Evolutionary conservation across 2,113 vertebrate genomes (phyloP).

Genomic region (Chaetops frenatus): DNA sequence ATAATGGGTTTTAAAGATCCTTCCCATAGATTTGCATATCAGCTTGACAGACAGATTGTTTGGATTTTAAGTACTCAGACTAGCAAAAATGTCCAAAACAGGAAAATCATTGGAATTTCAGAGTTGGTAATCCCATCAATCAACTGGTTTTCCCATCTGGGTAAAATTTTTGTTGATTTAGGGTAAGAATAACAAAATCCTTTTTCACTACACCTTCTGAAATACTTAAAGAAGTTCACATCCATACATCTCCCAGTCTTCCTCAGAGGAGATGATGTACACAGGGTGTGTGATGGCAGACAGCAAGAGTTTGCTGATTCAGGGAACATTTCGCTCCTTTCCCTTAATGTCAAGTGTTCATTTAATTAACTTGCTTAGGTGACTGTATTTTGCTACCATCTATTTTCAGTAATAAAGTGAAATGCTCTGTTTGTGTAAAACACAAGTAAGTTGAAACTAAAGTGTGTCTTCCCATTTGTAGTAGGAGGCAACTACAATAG

Average conservation of each 20-base stretch:
- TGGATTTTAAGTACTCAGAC: neutral
- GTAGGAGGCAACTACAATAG: neutral
- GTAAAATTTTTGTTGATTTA: neutral
- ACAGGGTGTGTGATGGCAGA: neutral
- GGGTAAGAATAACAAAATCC: neutral
- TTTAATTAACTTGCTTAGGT: neutral
- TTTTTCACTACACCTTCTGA: neutral
- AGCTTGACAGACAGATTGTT: neutral
- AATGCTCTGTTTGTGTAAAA: neutral
- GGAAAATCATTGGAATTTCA: neutral
- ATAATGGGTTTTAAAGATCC: neutral
- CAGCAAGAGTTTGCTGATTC: neutral
- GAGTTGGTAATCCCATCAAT: neutral
- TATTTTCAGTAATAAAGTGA: neutral
- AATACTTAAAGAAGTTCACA: neutral
- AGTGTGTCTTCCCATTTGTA: neutral
- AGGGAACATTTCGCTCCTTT: rapidly evolving
- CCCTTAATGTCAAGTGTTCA: neutral
- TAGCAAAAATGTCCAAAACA: neutral
- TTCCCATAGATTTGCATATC: neutral
- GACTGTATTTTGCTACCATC: neutral
- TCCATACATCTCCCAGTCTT: neutral
- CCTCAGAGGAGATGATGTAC: neutral
- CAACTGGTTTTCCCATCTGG: neutral
- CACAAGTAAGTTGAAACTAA: neutral